A percentile compares a stretch with the other conserved stretches of the same genome.
Evolutionary conservation across 1,140 invertebrate genomes (phyloP).

Genomic region (Drosophila truncata): DNA sequence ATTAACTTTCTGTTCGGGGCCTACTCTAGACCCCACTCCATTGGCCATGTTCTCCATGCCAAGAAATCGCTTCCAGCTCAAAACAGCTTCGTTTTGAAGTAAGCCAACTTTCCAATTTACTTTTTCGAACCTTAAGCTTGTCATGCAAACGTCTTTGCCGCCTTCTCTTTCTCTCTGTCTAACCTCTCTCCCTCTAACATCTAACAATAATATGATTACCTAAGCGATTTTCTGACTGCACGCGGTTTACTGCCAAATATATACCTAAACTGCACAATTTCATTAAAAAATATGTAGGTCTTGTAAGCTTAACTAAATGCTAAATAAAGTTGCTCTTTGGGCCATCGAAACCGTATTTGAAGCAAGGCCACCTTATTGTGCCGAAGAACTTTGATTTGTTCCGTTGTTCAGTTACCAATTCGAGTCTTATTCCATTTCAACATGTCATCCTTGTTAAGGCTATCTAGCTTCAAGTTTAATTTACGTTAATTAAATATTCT

Average conservation of each 20-base stretch:
- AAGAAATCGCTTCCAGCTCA: slow-evolving; percentile 61
- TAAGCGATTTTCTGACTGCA: slow-evolving; percentile 74
- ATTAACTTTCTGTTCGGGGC: slow-evolving; percentile 54
- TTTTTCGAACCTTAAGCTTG: slow-evolving; percentile 76
- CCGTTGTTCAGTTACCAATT: slow-evolving; percentile 37
- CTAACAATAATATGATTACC: slow-evolving; percentile 56
- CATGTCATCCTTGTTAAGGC: slow-evolving; percentile 24
- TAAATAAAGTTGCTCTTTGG: slow-evolving; percentile 84
- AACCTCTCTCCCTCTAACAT: slow-evolving; percentile 51
- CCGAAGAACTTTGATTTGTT: slow-evolving; percentile 43
- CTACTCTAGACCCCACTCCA: slow-evolving; percentile 28
- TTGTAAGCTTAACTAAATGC: slow-evolving; percentile 58
- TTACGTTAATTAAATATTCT: neutral
- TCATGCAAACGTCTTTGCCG: slow-evolving; percentile 75
- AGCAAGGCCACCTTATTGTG: slow-evolving; percentile 43
- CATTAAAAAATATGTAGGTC: slow-evolving; percentile 75
- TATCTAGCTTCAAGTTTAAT: slow-evolving; percentile 23
- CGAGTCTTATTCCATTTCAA: slow-evolving; percentile 15
- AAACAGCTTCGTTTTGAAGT: slow-evolving; percentile 76
- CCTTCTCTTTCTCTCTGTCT: slow-evolving; percentile 55
- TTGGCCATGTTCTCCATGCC: slow-evolving; percentile 55
- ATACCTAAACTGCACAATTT: slow-evolving; percentile 77
- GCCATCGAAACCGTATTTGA: slow-evolving; percentile 73
- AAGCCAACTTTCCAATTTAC: slow-evolving; percentile 75
- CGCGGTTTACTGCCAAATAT: slow-evolving; percentile 70